A percentile compares a stretch with the other conserved stretches of the same genome.
Conservation (phyloP, 2,113 vertebrate genomes). For the Patagioenas fasciata region DNA sequence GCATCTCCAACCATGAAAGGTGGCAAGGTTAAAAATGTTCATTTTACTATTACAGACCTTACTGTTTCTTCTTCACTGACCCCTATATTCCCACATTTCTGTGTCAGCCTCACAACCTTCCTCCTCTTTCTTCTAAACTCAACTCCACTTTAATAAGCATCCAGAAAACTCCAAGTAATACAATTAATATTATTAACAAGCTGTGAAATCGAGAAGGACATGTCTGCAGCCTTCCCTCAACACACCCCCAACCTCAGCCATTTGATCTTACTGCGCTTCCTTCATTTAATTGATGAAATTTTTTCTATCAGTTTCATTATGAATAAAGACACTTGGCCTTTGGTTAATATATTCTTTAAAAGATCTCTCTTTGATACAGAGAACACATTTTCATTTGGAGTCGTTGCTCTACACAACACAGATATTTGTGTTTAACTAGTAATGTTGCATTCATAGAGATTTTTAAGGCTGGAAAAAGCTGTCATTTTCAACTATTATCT, state of each 20-base stretch:
- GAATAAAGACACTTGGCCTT: background rate
- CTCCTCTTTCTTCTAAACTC: background rate
- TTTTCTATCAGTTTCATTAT: background rate
- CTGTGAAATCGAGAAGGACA: background rate
- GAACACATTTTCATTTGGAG: background rate
- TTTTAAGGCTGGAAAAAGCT: slow-evolving; percentile 5
- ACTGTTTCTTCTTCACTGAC: background rate
- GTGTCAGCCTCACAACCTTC: background rate
- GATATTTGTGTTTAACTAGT: background rate
- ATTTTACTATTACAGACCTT: background rate
- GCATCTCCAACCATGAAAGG: background rate
- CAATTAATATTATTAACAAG: background rate
- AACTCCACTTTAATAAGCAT: background rate
- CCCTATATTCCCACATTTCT: background rate
- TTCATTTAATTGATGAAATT: background rate
- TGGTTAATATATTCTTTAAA: background rate
- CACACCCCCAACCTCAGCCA: background rate
- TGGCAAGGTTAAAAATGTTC: background rate
- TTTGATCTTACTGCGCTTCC: background rate
- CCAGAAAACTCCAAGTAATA: background rate
- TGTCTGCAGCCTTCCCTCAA: background rate
- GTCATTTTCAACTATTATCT: background rate
- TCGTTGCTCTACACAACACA: background rate
- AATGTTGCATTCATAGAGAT: background rate
- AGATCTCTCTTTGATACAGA: background rate